Evolutionary conservation across 2,888 invertebrate genomes (phyloP), one percentile per base, ranked within the genome.

Genomic region (Perdita meconis): DNA sequence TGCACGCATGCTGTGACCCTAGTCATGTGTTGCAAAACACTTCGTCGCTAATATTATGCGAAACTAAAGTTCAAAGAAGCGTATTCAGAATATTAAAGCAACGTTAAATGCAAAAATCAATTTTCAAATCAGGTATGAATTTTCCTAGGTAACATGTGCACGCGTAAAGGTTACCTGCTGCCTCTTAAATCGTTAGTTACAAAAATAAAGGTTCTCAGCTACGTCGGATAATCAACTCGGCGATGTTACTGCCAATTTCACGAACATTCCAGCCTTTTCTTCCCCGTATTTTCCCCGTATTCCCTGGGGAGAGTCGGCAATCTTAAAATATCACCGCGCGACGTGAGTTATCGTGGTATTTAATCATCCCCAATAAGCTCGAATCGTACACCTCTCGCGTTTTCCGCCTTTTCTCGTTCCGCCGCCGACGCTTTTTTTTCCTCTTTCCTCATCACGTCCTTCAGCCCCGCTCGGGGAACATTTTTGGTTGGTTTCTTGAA

Each of bases 291-390:
- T 42, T 24, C 63, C 13, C 42, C 22, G 26, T 16, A 53, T 81
- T 78, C 78, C 81, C 22, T 22, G 78, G 76, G 74, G 75, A 78
- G 79, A 79, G 83, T 87, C 82, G 86, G 85, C 86, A 86, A 87
- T 88, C 88, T 89, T 87, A 88, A 89, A 88, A 88, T 89, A 89
- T 88, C 88, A 87, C 88, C 86, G 81, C 84, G 80, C 73, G 81
- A 80, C 87, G 76, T 89, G 88, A 89, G 86, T 89, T 89, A 89
- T 89, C 87, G 86, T 80, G 75, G 86, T 87, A 89, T 89, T 89
- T 89, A 89, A 89, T 89, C 89, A 89, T 89, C 87, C 82, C 87
- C 88, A 89, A 88, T 89, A 88, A 89, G 87, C 88, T 84, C 67
- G 72, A 79, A 83, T 82, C 84, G 81, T 71, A 69, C 79, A 51